A percentile compares a stretch with the other conserved stretches of the same genome.
These are phyloP conservation scores for Nibea albiflora DNA, from an alignment of 2,113 vertebrate species.

Conservation along the genomic window DNA sequence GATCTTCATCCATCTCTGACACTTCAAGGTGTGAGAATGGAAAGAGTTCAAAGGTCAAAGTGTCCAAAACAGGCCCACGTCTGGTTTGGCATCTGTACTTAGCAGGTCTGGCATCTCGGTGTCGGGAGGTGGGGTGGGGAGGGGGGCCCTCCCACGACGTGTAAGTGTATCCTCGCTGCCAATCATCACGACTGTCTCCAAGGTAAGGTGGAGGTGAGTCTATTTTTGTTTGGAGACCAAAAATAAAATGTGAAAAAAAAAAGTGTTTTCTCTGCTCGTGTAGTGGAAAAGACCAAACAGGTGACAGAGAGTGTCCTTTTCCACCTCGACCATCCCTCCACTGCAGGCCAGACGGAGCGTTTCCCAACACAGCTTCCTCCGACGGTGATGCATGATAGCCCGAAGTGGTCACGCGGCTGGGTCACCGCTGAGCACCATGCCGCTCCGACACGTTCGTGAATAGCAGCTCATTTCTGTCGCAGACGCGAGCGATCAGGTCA, in stretches of 20 bases:
- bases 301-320: slow-evolving; percentile 34
- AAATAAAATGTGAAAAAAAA: not conserved
- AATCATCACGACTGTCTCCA: slow-evolving; percentile 27
- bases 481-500: slow-evolving; percentile 11
- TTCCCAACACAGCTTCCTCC: slow-evolving; percentile 8
- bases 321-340: not conserved
- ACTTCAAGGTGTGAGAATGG: slow-evolving; percentile 40
- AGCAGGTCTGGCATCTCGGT: slow-evolving; percentile 25
- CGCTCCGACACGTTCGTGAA: not conserved
- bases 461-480: slow-evolving; percentile 10
- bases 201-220: slow-evolving; percentile 48
- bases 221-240: slow-evolving; percentile 54
- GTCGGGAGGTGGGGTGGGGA: not conserved
- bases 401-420: slow-evolving; percentile 4
- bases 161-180: slow-evolving; percentile 27
- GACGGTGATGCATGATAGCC: slow-evolving; percentile 19
- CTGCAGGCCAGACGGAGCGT: not conserved
- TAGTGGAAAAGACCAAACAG: slow-evolving; percentile 25
- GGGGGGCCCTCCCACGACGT: slow-evolving; percentile 9
- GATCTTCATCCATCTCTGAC: slow-evolving; percentile 46
- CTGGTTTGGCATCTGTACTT: slow-evolving; percentile 31
- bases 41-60: slow-evolving; percentile 46
- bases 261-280: slow-evolving; percentile 42
- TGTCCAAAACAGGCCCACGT: slow-evolving; percentile 41
- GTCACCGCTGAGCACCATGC: slow-evolving; percentile 12